A percentile compares a stretch with the other conserved stretches of the same genome.
Evolutionary conservation across 1,140 invertebrate species (phyloP).

Genomic region (Drosophila pallidifrons): DNA sequence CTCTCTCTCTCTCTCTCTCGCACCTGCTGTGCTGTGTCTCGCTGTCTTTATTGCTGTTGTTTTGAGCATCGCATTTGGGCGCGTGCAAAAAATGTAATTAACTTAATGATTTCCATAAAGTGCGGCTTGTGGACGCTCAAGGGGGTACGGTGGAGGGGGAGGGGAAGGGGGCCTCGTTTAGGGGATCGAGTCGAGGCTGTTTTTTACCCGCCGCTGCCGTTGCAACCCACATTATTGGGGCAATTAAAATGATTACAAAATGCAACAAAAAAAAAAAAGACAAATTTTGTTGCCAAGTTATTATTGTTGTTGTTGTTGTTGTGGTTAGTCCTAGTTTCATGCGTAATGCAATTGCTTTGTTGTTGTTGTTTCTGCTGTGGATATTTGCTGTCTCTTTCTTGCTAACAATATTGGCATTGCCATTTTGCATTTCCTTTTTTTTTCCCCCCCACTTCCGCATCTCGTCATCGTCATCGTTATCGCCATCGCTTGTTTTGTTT

Average conservation of each 20-base stretch:
- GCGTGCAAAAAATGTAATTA: slow-evolving; percentile 82
- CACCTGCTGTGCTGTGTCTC: slow-evolving; percentile 10
- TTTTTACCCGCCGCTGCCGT: not conserved
- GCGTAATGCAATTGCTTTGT: slow-evolving; percentile 31
- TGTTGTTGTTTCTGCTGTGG: not conserved
- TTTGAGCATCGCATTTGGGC: slow-evolving; percentile 45
- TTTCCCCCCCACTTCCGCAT: not conserved
- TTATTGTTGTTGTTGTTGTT: slow-evolving; percentile 17
- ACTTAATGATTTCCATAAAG: slow-evolving; percentile 82
- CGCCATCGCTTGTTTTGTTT: slow-evolving; percentile 24
- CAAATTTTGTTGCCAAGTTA: not conserved
- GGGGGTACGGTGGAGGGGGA: not conserved
- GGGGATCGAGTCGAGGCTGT: not conserved
- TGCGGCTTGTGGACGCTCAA: slow-evolving; percentile 21
- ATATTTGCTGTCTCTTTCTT: not conserved
- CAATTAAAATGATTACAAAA: slow-evolving; percentile 80
- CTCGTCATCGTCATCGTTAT: not conserved
- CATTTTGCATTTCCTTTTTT: slow-evolving; percentile 11
- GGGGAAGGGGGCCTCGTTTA: not conserved
- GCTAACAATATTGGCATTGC: slow-evolving; percentile 21
- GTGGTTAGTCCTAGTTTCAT: slow-evolving; percentile 51
- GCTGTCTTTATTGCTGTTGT: slow-evolving; percentile 34
- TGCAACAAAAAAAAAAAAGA: slow-evolving; percentile 29
- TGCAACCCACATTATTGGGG: slow-evolving; percentile 63
- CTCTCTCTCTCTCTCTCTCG: slow-evolving; percentile 1